Evolutionary conservation across 2,113 vertebrate genomes (phyloP), one percentile per base, ranked within the genome.

Genomic region (Nymphicus hollandicus): DNA sequence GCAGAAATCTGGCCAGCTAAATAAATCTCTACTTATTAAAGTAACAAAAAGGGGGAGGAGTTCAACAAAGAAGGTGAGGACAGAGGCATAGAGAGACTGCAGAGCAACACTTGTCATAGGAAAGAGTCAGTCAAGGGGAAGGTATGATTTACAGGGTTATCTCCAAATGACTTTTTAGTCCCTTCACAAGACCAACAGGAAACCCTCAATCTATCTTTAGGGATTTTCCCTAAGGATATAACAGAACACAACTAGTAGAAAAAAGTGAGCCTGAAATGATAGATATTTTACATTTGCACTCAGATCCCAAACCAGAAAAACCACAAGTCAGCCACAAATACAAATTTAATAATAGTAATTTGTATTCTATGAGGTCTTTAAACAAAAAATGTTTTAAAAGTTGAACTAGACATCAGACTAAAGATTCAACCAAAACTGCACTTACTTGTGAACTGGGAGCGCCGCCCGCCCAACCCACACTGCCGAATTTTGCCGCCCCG

Each of bases 381-480:
- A 92, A 58, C 17, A 77, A 86, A 72, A 61, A 27, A 24, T 24
- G 33, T 33, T 52, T 64, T 76, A 66, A 29, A 82, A 68, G 52
- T 31, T 60, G 47, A 90, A 65, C 17, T 41, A 76, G 43, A 43
- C 16, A 29, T 61, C 41, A 47, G 23, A 20, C 9, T n/a, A 37
- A 53, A 64, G 37, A 85, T 18, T 71, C 65, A 92, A 79, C 28
- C 9, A 77, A 89, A 94, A 44, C 7, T 28, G 17, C 97, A 98
- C 99, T 99, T 98, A 99, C 99, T 98, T 69, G 98, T 98, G 94
- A 99, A 99, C 55, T 98, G 99, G 92, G 98, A 98, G 35, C 86
- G 97, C 24, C 99, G 98, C 60, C 97, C 97, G 0, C 99, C 99
- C 8, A 99, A 97, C 47, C 99, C 99, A 27, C 99, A 99, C 65